These are phyloP conservation scores for Eumaeus atala DNA, from an alignment of 1,140 invertebrate species.

Conservation along the genomic window DNA sequence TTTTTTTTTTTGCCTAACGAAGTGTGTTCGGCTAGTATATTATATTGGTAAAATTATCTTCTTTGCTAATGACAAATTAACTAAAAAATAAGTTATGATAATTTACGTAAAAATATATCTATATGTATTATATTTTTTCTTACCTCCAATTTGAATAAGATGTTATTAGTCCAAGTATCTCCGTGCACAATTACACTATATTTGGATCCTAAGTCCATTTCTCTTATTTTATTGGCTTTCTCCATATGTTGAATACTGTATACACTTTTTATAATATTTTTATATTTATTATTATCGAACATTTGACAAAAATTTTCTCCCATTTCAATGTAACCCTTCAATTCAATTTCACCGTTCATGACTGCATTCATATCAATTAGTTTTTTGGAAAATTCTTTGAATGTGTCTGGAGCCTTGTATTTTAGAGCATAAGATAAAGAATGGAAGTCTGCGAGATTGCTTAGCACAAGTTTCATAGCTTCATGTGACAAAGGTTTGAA, in stretches of 20 bases:
- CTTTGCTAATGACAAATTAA: too few species aligned
- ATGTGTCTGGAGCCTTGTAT: conserved; percentile 20
- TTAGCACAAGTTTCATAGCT: conserved; percentile 21
- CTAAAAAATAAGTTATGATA: too few species aligned
- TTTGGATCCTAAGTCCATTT: conserved; percentile 18
- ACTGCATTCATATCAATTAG: conserved; percentile 18
- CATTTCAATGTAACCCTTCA: conserved; percentile 1
- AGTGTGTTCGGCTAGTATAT: too few species aligned
- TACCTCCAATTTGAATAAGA: conserved; percentile 22
- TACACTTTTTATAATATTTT: conserved; percentile 11
- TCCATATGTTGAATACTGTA: not conserved
- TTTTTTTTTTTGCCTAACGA: too few species aligned
- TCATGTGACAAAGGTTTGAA: conserved; percentile 22
- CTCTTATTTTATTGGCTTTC: conserved; percentile 5
- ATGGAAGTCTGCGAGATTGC: conserved; percentile 25
- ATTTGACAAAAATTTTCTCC: conserved; percentile 15
- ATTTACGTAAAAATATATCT: too few species aligned
- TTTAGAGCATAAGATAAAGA: conserved; percentile 26
- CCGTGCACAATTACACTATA: conserved; percentile 23
- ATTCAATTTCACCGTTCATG: not conserved
- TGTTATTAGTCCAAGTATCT: conserved; percentile 25
- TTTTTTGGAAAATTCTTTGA: conserved; percentile 13
- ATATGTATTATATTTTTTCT: not conserved
- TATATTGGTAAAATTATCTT: too few species aligned
- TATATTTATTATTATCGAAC: conserved; percentile 21